Evolutionary conservation across 2,113 vertebrate species (phyloP).

Genomic region (Myodes glareolus): DNA sequence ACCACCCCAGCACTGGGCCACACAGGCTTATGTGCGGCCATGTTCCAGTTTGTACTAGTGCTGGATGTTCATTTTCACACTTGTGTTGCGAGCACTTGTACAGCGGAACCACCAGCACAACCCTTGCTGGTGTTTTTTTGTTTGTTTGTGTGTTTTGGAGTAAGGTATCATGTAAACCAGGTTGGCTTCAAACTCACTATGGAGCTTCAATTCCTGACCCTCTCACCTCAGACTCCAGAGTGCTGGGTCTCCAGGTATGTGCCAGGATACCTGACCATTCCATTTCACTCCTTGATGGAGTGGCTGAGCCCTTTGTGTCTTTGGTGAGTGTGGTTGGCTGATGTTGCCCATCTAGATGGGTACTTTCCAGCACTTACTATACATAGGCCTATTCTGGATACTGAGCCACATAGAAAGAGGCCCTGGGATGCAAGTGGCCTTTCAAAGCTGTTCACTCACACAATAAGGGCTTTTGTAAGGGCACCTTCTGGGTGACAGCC

Average conservation of each 20-base stretch:
- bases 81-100: neutral
- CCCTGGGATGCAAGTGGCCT: fast-evolving
- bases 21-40: neutral
- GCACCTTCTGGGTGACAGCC: neutral
- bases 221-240: neutral
- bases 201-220: neutral
- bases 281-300: neutral
- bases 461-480: neutral
- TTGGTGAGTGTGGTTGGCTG: neutral
- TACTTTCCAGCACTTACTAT: neutral
- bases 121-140: neutral
- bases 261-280: too few relatives aligned
- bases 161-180: neutral
- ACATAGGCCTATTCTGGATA: neutral
- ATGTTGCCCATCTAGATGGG: neutral
- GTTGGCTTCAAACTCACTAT: neutral
- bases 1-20: neutral
- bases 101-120: too few relatives aligned
- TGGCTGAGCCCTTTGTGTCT: neutral
- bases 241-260: neutral
- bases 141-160: too few relatives aligned
- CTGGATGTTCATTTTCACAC: too few relatives aligned
- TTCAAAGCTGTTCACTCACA: neutral
- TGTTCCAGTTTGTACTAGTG: neutral
- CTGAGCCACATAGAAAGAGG: neutral